A percentile compares a stretch with the other conserved stretches of the same genome.
phyloP scores from a whole-genome alignment of 2,113 vertebrate genomes.

The Capreolus pygargus region DNA sequence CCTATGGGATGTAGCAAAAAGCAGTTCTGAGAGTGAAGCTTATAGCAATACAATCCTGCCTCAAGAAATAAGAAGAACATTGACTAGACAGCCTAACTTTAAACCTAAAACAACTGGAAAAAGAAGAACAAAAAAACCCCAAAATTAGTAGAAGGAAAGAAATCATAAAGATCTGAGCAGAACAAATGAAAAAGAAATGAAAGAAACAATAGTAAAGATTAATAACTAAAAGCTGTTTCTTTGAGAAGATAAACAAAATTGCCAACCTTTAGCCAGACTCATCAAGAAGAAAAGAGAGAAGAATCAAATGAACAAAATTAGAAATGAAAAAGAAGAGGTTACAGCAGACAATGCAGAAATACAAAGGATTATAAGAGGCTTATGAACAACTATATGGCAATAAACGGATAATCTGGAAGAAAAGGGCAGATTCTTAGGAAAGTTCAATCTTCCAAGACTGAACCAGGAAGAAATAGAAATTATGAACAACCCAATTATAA shows the following conservation, averaged over 20 bases:
- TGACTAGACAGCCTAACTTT: background rate
- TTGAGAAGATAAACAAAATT: background rate
- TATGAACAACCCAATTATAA: background rate
- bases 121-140: background rate
- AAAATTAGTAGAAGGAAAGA: background rate
- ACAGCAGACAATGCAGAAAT: background rate
- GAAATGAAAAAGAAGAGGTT: background rate
- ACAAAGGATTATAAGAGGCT: background rate
- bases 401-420: background rate
- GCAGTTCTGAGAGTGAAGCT: background rate
- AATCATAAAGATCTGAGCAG: background rate
- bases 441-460: background rate
- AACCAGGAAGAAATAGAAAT: background rate
- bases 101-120: background rate
- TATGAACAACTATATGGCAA: background rate
- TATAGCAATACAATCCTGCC: background rate
- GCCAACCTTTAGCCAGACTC: background rate
- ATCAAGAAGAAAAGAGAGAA: background rate
- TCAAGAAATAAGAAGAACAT: background rate
- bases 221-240: background rate
- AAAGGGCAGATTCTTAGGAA: background rate
- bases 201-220: background rate
- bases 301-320: background rate
- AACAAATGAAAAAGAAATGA: background rate
- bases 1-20: background rate